Percentiles rank a stretch among this genome's conserved stretches.
Evolutionary conservation across 2,888 invertebrate species (phyloP).

Genomic region (Tetragnatha montana): DNA sequence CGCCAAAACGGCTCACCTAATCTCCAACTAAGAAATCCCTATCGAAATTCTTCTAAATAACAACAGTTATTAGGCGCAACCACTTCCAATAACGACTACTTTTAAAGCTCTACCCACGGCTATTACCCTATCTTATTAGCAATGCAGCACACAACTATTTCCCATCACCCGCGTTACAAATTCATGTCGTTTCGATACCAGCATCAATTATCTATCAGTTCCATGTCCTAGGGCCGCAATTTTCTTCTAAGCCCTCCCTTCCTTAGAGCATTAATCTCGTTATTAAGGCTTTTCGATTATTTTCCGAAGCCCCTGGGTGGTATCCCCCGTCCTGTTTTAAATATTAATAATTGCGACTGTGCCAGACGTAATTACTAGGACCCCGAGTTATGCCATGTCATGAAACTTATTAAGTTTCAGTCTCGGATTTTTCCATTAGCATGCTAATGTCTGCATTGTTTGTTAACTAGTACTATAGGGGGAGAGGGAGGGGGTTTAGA

Average conservation of each 20-base stretch:
- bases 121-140: neutral
- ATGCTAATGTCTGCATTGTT: neutral
- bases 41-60: neutral
- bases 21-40: too few relatives aligned
- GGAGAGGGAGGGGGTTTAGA: neutral
- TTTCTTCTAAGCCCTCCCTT: neutral
- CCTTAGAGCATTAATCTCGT: neutral
- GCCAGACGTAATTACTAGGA: neutral
- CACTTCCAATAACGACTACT: neutral
- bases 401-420: neutral
- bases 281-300: neutral
- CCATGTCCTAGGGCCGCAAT: neutral
- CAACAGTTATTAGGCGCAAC: neutral
- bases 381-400: neutral
- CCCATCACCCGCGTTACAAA: neutral
- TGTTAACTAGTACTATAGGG: neutral
- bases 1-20: too few relatives aligned
- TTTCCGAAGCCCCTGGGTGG: neutral
- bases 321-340: neutral
- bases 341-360: neutral
- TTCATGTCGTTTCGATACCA: neutral
- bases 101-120: neutral
- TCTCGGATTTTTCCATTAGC: neutral
- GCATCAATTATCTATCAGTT: neutral
- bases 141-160: neutral